Evolutionary conservation across 1,140 invertebrate species (phyloP).

Genomic region (Periplaneta americana): DNA sequence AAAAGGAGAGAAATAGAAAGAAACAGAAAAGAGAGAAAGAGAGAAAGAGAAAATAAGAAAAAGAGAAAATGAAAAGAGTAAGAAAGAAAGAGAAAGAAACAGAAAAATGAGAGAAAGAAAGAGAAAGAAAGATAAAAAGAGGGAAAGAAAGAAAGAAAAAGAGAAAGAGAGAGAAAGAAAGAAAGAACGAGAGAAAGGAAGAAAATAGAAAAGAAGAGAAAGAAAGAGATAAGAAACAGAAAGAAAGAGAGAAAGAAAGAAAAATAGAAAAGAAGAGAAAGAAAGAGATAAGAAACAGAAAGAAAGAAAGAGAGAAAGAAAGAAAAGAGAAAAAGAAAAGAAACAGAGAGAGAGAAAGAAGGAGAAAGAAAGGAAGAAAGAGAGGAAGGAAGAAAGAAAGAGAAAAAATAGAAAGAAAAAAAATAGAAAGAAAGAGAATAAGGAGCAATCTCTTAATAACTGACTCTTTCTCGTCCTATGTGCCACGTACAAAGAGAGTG

Average conservation of each 20-base stretch:
- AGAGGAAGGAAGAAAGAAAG: background rate
- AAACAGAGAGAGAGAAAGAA: conserved; percentile 6
- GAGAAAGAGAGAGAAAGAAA: background rate
- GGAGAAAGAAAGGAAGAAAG: background rate
- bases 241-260: background rate
- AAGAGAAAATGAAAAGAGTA: too few relatives aligned
- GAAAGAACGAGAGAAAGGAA: background rate
- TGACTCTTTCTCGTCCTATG: too few relatives aligned
- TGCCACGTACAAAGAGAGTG: too few relatives aligned
- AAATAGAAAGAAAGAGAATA: conserved; percentile 5
- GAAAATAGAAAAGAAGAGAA: background rate
- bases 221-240: background rate
- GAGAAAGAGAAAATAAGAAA: too few relatives aligned
- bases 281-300: background rate
- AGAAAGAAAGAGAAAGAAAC: too few relatives aligned
- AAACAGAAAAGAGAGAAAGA: too few relatives aligned
- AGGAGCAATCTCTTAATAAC: too few relatives aligned
- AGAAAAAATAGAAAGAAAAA: too few relatives aligned
- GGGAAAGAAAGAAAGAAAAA: background rate
- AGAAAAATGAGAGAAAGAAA: background rate
- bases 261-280: background rate
- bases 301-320: background rate
- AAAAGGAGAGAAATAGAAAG: too few relatives aligned
- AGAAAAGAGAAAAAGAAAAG: background rate
- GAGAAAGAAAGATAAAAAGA: background rate